These are phyloP conservation scores for Trinorchestia longiramus DNA, from an alignment of 1,140 invertebrate species.

Conservation along the genomic window DNA sequence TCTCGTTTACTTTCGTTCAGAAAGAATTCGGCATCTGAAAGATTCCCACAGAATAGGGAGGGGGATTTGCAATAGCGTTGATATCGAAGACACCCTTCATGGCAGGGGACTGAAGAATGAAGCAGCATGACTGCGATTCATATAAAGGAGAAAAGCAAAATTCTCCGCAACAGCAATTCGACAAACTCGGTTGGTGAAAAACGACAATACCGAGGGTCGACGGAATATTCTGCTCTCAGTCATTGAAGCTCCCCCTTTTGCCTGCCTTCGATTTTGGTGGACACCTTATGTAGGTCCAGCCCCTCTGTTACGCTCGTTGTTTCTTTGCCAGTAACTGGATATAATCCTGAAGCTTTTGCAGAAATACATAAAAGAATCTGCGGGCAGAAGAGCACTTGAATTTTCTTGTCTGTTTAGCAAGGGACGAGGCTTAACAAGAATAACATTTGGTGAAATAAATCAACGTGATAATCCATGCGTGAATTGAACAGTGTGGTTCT, in stretches of 20 bases:
- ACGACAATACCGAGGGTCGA: background rate
- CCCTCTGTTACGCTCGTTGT: background rate
- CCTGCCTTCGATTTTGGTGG: background rate
- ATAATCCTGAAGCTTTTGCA: background rate
- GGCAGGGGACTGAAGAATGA: constrained; percentile 26
- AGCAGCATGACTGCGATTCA: background rate
- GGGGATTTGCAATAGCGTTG: constrained; percentile 30
- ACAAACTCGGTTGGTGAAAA: constrained; percentile 23
- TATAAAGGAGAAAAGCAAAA: constrained; percentile 9
- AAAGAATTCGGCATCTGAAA: constrained; percentile 42
- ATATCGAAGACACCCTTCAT: constrained; percentile 21
- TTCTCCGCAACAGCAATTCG: background rate
- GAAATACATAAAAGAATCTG: background rate
- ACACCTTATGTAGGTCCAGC: background rate
- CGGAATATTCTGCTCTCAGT: background rate
- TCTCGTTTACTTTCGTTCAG: constrained; percentile 12
- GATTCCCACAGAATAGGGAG: background rate
- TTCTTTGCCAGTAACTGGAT: background rate
- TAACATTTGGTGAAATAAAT: background rate
- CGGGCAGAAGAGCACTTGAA: background rate
- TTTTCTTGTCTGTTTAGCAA: too few species aligned
- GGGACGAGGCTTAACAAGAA: background rate
- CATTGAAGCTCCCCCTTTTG: background rate
- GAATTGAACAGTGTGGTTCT: background rate
- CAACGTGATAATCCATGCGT: background rate